Evolutionary conservation across 2,797 vertebrate genomes (phyloP).

Genomic region (Poecile montanus): DNA sequence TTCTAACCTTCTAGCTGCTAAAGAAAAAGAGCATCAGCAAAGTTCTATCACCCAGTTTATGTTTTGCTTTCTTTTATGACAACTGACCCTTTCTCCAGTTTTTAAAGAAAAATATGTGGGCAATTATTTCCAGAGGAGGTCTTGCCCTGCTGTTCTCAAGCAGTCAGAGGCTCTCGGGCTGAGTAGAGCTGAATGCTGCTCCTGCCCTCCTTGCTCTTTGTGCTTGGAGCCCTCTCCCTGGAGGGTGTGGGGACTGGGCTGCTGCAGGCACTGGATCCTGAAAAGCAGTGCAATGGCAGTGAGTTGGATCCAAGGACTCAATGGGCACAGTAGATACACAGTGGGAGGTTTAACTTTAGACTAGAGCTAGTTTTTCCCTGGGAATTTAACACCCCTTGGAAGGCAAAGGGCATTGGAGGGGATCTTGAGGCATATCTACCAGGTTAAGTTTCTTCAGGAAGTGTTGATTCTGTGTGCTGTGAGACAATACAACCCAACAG

Average conservation of each 20-base stretch:
- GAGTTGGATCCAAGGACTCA: background rate
- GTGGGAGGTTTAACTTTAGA: background rate
- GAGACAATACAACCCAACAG: background rate
- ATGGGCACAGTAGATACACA: rapidly evolving
- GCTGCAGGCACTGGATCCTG: background rate
- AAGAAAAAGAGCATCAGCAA: background rate
- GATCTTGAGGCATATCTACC: background rate
- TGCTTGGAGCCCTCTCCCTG: background rate
- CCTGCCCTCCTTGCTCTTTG: background rate
- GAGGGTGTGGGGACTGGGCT: rapidly evolving
- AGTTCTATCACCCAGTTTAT: background rate
- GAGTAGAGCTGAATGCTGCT: background rate
- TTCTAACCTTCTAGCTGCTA: background rate
- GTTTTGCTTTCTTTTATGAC: background rate
- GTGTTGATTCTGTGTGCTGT: background rate
- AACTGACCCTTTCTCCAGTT: background rate
- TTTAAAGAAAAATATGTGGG: background rate
- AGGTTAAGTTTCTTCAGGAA: background rate
- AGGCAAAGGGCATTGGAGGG: background rate
- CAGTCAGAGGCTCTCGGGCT: background rate
- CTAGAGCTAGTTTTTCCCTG: background rate
- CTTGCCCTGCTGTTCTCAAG: background rate
- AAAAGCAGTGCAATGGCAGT: background rate
- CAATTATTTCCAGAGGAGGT: background rate
- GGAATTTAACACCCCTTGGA: background rate